These are phyloP conservation scores for Hyperoodon ampullatus DNA, from an alignment of 2,113 vertebrate genomes.

Conservation along the genomic window DNA sequence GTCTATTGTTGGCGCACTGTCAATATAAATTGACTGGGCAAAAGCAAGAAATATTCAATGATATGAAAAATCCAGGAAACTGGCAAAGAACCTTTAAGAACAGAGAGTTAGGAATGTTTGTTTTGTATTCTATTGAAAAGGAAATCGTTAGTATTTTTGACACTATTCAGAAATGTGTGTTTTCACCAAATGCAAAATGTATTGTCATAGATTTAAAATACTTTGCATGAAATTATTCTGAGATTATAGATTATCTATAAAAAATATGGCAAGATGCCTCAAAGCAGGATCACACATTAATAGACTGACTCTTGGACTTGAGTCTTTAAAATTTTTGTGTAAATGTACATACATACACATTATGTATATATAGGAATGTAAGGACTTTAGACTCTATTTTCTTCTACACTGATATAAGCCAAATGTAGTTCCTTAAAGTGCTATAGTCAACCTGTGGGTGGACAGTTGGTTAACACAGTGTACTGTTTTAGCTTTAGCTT, in stretches of 20 bases:
- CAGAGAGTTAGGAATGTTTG: neutral
- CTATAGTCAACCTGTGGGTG: neutral
- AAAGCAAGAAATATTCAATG: slow-evolving; percentile 32
- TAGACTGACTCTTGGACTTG: neutral
- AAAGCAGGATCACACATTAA: neutral
- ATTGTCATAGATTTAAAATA: neutral
- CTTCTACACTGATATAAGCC: neutral
- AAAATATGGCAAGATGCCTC: neutral
- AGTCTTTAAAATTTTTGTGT: neutral
- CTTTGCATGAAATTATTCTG: neutral
- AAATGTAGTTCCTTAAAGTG: neutral
- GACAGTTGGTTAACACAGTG: neutral
- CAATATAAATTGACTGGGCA: neutral
- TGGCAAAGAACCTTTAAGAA: slow-evolving; percentile 8
- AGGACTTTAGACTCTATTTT: neutral
- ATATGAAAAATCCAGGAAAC: neutral
- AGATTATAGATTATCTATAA: neutral
- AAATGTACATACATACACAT: neutral
- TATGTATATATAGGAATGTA: neutral
- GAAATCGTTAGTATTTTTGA: neutral
- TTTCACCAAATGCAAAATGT: neutral
- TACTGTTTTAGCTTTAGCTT: neutral
- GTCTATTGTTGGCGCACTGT: neutral
- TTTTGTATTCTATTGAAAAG: neutral
- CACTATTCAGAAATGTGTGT: neutral